Evolutionary conservation across 2,888 invertebrate species (phyloP), one percentile per base, ranked within the genome.

Genomic region (Onthophagus sagittarius): DNA sequence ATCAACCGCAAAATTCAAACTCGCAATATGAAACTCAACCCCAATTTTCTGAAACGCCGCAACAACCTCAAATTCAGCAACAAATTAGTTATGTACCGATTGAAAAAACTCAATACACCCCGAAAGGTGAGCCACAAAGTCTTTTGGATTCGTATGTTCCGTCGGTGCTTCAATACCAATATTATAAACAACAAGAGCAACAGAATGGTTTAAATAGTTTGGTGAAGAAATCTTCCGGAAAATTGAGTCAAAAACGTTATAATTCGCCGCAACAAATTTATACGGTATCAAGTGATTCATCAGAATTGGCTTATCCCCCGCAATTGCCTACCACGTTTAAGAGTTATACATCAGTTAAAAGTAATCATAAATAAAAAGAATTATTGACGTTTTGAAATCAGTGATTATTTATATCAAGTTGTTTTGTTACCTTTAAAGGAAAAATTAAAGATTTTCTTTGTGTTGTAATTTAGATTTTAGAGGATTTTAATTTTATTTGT

Each of bases 91-190:
- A 64, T 32, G 63, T 72, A 6, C 67, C 67, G 39, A 9, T 72
- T 2, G 53, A 39, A 31, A 75, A 74, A 64, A 69, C n/a, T 11
- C 74, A 72, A 15, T 74, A 64, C 31, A 63, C 14, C 5, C 70
- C 74, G 15, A 79, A 80, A 75, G 77, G 84, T 14, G 80, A 84
- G 72, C 86, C 87, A 0, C 86, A 85, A 78, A 87, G 87, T n/a
- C 79, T 88, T 15, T 80, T 88, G 63, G 88, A 88, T 75, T 86
- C 88, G 5, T 88, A 88, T 75, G 82, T 88, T 4, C 88, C 88
- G 0, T 85, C 85, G 4, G 73, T 78, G 53, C 69, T 85, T 39
- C 85, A 85, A 77, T 73, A 84, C 39, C 81, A 83, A 72, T 84
- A 83, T 72, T 81, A 82, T 69, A 82, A 83, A 71, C 81, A 81